These are phyloP conservation scores for Sesamia nonagrioides DNA, from an alignment of 1,140 invertebrate genomes.

Conservation along the genomic window DNA sequence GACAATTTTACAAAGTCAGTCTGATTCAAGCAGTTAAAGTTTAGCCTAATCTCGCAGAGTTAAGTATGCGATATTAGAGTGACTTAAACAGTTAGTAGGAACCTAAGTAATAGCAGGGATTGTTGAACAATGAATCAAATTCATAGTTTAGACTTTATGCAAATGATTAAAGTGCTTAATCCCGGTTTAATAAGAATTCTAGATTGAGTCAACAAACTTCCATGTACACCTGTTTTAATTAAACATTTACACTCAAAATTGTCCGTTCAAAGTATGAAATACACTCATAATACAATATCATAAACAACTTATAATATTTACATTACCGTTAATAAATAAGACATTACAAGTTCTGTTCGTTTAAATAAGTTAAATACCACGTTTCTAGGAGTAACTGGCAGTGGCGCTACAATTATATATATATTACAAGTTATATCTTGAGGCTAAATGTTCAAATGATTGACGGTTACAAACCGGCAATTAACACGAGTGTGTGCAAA, in stretches of 20 bases:
- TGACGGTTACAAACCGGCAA: slow-evolving; percentile 47
- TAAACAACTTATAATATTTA: slow-evolving; percentile 34
- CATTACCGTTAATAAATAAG: slow-evolving; percentile 22
- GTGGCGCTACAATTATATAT: slow-evolving; percentile 11
- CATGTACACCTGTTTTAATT: slow-evolving; percentile 2
- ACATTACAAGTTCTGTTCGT: slow-evolving; percentile 19
- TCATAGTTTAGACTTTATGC: background rate
- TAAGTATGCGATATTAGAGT: too few relatives aligned
- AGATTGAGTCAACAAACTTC: slow-evolving; percentile 14
- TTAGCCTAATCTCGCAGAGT: too few relatives aligned
- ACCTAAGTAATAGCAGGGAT: background rate
- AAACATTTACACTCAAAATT: slow-evolving; percentile 9
- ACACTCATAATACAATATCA: background rate
- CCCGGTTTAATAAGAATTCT: background rate
- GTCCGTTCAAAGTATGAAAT: background rate
- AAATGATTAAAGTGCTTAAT: background rate
- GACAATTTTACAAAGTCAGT: too few relatives aligned
- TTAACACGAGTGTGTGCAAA: slow-evolving; percentile 43
- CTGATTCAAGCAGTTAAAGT: too few relatives aligned
- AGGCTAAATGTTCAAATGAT: slow-evolving; percentile 29
- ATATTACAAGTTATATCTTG: slow-evolving; percentile 35
- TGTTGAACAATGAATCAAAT: background rate
- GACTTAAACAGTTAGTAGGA: too few relatives aligned
- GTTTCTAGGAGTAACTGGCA: slow-evolving; percentile 35
- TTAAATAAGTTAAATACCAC: slow-evolving; percentile 18